A percentile compares a stretch with the other conserved stretches of the same genome.
phyloP scores from a whole-genome alignment of 2,113 vertebrate species.

The Stegostoma tigrinum region DNA sequence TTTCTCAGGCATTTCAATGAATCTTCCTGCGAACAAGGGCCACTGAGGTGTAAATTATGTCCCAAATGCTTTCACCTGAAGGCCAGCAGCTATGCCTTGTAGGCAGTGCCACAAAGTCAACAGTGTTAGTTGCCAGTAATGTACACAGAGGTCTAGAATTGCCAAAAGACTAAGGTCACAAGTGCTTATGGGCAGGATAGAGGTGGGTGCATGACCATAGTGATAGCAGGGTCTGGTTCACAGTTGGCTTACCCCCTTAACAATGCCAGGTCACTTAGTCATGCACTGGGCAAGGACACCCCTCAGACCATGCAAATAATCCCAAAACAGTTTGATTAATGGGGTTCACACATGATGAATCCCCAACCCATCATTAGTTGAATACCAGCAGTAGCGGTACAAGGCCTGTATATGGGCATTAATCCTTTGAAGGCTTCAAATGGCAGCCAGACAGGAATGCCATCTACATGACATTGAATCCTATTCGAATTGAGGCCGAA shows the following conservation, averaged over 20 bases:
- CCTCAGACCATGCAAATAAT: no score
- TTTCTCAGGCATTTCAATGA: no score
- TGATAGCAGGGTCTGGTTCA: no score
- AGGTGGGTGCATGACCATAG: no score
- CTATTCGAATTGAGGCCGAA: no score
- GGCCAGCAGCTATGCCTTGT: no score
- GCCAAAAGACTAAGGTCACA: no score
- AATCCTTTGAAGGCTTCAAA: not conserved
- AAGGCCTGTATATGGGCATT: not conserved
- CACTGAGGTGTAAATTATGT: not conserved
- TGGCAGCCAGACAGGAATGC: not conserved
- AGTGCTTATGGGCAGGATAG: no score
- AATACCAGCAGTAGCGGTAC: not conserved
- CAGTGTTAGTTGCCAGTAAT: not conserved
- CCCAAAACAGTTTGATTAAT: not conserved
- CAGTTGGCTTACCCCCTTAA: no score
- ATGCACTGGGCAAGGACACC: no score
- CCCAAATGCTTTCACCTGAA: not conserved
- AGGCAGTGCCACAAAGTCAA: not conserved
- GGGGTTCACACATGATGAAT: not conserved
- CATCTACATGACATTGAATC: not conserved
- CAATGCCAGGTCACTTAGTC: no score
- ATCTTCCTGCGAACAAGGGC: not conserved
- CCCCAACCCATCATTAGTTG: not conserved
- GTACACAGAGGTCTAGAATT: no score